These are phyloP conservation scores for Gallinago jamesoni DNA, from an alignment of 2,113 vertebrate genomes.

Conservation along the genomic window DNA sequence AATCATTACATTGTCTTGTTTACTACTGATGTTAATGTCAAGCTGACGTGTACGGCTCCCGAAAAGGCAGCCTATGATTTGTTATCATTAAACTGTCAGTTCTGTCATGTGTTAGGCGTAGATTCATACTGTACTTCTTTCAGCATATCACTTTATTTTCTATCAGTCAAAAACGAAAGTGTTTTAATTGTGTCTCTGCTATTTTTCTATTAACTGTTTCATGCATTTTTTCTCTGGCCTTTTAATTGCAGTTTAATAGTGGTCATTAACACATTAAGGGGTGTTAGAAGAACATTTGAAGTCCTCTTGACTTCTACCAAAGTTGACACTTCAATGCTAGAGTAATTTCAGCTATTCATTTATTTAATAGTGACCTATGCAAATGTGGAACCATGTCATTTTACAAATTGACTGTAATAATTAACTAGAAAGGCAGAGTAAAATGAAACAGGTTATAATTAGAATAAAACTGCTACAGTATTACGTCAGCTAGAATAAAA, in stretches of 20 bases:
- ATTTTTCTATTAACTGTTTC: slow-evolving; percentile 91
- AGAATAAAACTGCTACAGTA: slow-evolving; percentile 86
- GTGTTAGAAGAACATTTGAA: slow-evolving; percentile 90
- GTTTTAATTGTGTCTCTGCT: slow-evolving; percentile 81
- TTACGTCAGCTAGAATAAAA: slow-evolving; percentile 89
- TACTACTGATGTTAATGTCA: slow-evolving; percentile 82
- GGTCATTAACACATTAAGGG: slow-evolving; percentile 95
- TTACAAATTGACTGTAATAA: slow-evolving; percentile 92
- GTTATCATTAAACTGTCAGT: slow-evolving; percentile 92
- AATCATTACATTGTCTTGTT: slow-evolving; percentile 84
- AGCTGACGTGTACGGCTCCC: slow-evolving; percentile 70
- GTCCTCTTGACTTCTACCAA: slow-evolving; percentile 91
- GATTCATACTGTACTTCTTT: slow-evolving; percentile 78
- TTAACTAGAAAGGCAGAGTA: slow-evolving; percentile 88
- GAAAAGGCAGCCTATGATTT: slow-evolving; percentile 87
- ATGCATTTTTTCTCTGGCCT: slow-evolving; percentile 83
- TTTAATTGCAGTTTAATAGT: slow-evolving; percentile 95
- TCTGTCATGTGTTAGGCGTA: slow-evolving; percentile 78
- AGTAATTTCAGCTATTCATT: slow-evolving; percentile 92
- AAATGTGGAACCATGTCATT: slow-evolving; percentile 90
- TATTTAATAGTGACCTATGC: slow-evolving; percentile 94
- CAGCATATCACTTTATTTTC: slow-evolving; percentile 83
- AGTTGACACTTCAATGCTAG: slow-evolving; percentile 92
- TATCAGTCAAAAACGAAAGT: slow-evolving; percentile 79
- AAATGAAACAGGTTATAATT: slow-evolving; percentile 89